Conservation (phyloP, 2,888 invertebrate genomes). For the Nezara viridula region DNA sequence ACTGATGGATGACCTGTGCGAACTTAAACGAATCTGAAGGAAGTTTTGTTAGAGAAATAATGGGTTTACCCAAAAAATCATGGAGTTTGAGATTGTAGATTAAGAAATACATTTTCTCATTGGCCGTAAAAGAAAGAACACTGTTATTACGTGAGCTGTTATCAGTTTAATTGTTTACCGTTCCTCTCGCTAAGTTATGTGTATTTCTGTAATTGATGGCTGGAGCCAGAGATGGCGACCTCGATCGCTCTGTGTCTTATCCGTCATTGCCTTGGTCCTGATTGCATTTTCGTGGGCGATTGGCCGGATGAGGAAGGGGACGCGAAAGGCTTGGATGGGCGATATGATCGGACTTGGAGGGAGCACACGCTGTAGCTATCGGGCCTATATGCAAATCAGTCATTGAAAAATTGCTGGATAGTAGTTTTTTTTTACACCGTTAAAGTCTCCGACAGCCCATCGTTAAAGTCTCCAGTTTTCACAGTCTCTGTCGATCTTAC, state of each 20-base stretch:
- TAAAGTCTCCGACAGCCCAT: conserved; percentile 17
- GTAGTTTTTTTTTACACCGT: not conserved
- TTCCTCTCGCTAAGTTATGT: not conserved
- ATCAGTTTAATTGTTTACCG: conserved; percentile 35
- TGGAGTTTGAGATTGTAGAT: not conserved
- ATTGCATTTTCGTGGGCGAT: conserved; percentile 53
- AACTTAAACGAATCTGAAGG: not conserved
- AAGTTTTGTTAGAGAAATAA: not conserved
- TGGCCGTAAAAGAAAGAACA: not conserved
- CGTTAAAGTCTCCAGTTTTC: conserved; percentile 35
- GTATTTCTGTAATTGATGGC: conserved; percentile 32
- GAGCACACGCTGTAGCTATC: conserved; percentile 35
- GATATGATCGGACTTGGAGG: conserved; percentile 41
- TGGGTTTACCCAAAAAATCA: conserved; percentile 3
- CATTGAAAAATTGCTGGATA: conserved; percentile 15
- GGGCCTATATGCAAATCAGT: conserved; percentile 31
- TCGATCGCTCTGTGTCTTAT: not conserved
- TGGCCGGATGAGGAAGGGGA: conserved; percentile 1
- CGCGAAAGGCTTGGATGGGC: not conserved
- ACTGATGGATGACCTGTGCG: not conserved
- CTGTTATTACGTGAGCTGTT: conserved; percentile 4
- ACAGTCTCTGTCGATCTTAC: not conserved
- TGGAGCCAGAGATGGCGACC: not conserved
- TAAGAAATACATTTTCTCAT: not conserved
- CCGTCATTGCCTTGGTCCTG: conserved; percentile 43